These are phyloP conservation scores for Argya squamiceps DNA, from an alignment of 2,797 vertebrate genomes.

Conservation along the genomic window DNA sequence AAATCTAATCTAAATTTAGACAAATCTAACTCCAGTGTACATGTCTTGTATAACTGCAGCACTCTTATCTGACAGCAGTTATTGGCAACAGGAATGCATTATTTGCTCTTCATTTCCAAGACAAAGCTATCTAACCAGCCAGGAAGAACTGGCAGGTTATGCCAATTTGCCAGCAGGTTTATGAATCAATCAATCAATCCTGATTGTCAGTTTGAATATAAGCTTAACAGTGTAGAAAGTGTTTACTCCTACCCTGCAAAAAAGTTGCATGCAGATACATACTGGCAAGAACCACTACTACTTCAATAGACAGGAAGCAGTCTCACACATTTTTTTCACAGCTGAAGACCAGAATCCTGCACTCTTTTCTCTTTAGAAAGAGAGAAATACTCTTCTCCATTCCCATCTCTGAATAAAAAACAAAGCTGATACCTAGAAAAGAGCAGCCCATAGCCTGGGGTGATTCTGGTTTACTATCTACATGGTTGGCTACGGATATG, in stretches of 20 bases:
- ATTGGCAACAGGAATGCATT: not conserved
- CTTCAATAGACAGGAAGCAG: not conserved
- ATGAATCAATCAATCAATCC: not conserved
- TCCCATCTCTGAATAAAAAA: not conserved
- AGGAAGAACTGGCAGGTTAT: not conserved
- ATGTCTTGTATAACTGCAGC: not conserved
- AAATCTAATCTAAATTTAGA: too few species aligned
- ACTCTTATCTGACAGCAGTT: not conserved
- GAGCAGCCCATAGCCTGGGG: not conserved
- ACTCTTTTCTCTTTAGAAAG: not conserved
- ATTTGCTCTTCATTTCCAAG: not conserved
- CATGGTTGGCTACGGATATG: not conserved
- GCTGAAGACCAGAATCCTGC: not conserved
- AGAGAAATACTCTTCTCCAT: not conserved
- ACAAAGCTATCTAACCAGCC: not conserved
- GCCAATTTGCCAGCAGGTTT: not conserved
- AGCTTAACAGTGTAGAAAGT: not conserved
- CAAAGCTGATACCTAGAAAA: not conserved
- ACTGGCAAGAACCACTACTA: not conserved
- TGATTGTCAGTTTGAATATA: not conserved
- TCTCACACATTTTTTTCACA: not conserved
- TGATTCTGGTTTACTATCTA: not conserved
- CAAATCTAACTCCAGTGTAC: not conserved
- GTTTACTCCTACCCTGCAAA: not conserved
- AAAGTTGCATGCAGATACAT: not conserved